phyloP scores from a whole-genome alignment of 2,797 vertebrate genomes.

The Xiphorhynchus erythropygius region DNA sequence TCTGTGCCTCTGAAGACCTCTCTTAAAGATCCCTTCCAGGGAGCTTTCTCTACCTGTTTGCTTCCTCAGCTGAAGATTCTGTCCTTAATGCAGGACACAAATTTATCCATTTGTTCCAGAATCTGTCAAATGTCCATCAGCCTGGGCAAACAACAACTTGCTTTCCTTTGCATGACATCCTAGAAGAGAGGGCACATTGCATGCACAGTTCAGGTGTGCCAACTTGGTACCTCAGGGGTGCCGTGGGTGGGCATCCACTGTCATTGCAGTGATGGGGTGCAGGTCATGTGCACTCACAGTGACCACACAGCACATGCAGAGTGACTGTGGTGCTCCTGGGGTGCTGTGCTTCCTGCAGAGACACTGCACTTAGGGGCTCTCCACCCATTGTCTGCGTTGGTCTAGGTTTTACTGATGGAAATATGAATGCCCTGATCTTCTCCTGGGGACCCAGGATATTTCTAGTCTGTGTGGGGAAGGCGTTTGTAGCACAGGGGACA shows the following conservation, averaged over 20 bases:
- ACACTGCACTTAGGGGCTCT: not conserved
- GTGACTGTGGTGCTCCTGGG: not conserved
- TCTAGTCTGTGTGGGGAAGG: not conserved
- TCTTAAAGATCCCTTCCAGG: not conserved
- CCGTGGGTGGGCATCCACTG: not conserved
- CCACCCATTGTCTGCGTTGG: not conserved
- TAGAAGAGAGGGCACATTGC: accelerated
- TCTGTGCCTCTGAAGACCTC: not conserved
- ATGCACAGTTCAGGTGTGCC: accelerated
- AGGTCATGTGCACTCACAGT: not conserved
- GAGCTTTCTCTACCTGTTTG: not conserved
- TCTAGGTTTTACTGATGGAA: not conserved
- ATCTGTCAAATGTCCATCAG: not conserved
- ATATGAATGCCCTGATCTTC: not conserved
- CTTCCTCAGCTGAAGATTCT: not conserved
- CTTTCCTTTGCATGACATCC: not conserved
- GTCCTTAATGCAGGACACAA: not conserved
- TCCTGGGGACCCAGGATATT: not conserved
- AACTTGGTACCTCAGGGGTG: accelerated
- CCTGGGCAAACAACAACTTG: not conserved
- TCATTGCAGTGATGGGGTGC: not conserved
- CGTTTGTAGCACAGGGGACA: not conserved
- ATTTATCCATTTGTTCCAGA: not conserved
- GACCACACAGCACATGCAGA: not conserved
- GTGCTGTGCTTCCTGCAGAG: not conserved